These are phyloP conservation scores for Dryomyza anilis DNA, from an alignment of 2,888 invertebrate genomes.

Conservation along the genomic window DNA sequence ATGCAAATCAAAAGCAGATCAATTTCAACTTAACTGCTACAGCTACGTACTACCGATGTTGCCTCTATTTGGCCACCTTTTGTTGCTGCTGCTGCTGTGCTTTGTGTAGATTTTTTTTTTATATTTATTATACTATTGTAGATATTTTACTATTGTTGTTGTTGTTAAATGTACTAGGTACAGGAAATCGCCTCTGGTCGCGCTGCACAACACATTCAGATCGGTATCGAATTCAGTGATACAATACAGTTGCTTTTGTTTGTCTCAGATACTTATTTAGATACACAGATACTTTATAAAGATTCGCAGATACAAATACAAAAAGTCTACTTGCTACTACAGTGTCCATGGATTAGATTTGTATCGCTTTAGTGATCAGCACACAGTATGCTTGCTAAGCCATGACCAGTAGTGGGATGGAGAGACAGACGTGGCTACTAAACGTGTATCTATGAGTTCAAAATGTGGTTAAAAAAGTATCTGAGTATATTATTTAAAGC, in stretches of 20 bases:
- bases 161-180: not conserved
- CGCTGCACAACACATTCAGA: conserved; percentile 30
- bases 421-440: too few relatives aligned
- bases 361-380: too few relatives aligned
- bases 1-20: conserved; percentile 35
- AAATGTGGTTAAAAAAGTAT: too few relatives aligned
- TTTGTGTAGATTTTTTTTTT: not conserved
- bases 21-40: conserved; percentile 24
- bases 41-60: not conserved
- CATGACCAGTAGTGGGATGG: too few relatives aligned
- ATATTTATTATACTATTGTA: not conserved
- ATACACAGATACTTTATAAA: not conserved
- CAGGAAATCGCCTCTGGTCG: conserved; percentile 29
- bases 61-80: conserved; percentile 2
- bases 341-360: too few relatives aligned
- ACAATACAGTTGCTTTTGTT: conserved; percentile 8
- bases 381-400: too few relatives aligned
- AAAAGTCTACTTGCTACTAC: too few relatives aligned
- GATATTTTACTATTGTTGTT: not conserved
- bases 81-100: not conserved
- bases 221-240: conserved; percentile 26
- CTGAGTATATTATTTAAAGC: too few relatives aligned
- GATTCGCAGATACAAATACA: not conserved
- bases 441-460: too few relatives aligned
- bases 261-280: too few relatives aligned